Evolutionary conservation across 2,113 vertebrate species (phyloP).

Genomic region (Leptosomus discolor): DNA sequence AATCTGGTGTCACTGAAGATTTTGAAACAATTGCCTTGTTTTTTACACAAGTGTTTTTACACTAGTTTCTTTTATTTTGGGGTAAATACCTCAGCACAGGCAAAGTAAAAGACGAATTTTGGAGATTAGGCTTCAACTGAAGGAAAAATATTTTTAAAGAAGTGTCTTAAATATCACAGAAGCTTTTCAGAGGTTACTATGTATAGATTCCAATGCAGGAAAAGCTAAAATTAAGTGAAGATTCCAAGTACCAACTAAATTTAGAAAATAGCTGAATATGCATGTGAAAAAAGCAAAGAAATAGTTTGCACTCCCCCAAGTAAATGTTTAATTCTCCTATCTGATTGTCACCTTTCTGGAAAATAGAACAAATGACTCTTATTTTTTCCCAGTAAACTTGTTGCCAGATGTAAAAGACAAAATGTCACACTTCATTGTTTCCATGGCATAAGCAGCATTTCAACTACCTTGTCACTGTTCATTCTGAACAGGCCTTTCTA

Average conservation of each 20-base stretch:
- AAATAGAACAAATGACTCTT: background rate
- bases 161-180: background rate
- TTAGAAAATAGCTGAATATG: background rate
- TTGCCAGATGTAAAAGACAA: slow-evolving; percentile 30
- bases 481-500: background rate
- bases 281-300: background rate
- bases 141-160: background rate
- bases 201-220: background rate
- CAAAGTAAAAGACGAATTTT: background rate
- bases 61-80: background rate
- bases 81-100: background rate
- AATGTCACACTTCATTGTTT: slow-evolving; percentile 38
- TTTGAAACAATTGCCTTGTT: background rate
- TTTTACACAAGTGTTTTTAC: background rate
- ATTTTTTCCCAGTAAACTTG: background rate
- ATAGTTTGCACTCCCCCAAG: background rate
- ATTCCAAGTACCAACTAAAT: background rate
- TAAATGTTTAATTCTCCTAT: background rate
- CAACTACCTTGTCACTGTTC: slow-evolving; percentile 4
- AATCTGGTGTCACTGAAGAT: background rate
- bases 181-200: background rate
- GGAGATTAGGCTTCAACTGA: background rate
- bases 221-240: background rate
- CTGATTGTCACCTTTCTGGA: background rate
- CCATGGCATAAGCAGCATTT: slow-evolving; percentile 34